Conservation (phyloP, 2,888 invertebrate species). For the Oxytorus armatus region DNA sequence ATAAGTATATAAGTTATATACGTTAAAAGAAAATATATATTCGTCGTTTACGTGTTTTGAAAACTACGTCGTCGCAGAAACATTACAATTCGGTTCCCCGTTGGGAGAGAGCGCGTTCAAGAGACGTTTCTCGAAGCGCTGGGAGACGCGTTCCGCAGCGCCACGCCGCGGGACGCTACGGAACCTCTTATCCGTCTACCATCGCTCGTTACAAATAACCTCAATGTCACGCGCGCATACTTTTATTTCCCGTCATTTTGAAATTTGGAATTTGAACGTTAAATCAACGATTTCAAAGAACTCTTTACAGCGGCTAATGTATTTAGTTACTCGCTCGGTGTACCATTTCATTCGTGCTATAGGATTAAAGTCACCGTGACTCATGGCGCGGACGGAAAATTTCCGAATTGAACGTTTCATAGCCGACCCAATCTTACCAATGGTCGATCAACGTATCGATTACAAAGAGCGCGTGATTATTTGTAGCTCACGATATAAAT, state of each 20-base stretch:
- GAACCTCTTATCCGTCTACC: constrained; percentile 3
- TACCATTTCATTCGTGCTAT: too few relatives aligned
- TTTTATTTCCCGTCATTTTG: constrained; percentile 43
- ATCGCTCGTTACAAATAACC: too few relatives aligned
- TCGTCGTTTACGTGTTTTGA: constrained; percentile 51
- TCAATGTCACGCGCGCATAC: not conserved
- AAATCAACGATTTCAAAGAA: too few relatives aligned
- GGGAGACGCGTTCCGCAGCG: constrained; percentile 26
- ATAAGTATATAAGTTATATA: constrained; percentile 25
- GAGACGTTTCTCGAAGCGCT: constrained; percentile 5
- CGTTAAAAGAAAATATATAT: constrained; percentile 52
- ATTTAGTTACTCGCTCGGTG: too few relatives aligned
- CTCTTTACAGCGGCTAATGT: too few relatives aligned
- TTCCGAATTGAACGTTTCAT: too few relatives aligned
- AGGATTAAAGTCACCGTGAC: too few relatives aligned
- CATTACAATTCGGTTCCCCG: constrained; percentile 40
- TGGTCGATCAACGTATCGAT: not conserved
- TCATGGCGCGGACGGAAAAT: too few relatives aligned
- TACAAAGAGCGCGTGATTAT: constrained; percentile 15
- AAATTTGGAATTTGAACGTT: too few relatives aligned
- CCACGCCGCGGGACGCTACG: constrained; percentile 21
- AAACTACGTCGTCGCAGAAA: constrained; percentile 39
- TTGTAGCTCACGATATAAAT: constrained; percentile 21
- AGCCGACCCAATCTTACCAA: too few relatives aligned
- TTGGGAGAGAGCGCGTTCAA: constrained; percentile 21